A percentile compares a stretch with the other conserved stretches of the same genome.
phyloP scores from a whole-genome alignment of 2,797 vertebrate species.

The Pangasius sanitwongsei region DNA sequence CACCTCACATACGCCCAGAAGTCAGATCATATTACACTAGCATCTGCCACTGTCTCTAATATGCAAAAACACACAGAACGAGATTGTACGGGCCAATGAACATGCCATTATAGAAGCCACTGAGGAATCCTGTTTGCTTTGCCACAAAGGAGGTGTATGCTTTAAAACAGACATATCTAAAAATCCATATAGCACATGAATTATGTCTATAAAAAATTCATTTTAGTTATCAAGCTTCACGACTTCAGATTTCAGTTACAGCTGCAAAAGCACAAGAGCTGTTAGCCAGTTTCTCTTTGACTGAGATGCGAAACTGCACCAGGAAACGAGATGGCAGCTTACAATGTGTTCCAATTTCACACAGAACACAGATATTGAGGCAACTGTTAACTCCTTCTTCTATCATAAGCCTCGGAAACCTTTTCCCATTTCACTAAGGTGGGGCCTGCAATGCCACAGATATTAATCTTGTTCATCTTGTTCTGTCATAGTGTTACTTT shows the following conservation, averaged over 20 bases:
- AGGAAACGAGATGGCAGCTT: background rate
- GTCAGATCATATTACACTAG: constrained; percentile 35
- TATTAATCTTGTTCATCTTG: background rate
- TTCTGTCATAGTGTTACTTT: background rate
- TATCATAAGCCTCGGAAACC: background rate
- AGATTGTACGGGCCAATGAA: background rate
- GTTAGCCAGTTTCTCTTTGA: constrained; percentile 2
- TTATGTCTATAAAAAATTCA: background rate
- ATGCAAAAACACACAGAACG: constrained; percentile 7
- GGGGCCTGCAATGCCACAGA: background rate
- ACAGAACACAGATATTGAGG: background rate
- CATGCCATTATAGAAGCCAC: background rate
- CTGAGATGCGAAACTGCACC: constrained; percentile 12
- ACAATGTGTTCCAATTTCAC: background rate
- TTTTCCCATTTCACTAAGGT: background rate
- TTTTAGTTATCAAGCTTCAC: background rate
- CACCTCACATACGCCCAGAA: background rate
- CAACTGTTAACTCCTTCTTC: background rate
- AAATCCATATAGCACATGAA: background rate
- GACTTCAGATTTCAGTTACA: background rate
- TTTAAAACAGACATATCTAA: background rate
- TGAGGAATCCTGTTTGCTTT: background rate
- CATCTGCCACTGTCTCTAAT: constrained; percentile 6
- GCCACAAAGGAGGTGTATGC: background rate
- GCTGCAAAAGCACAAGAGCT: constrained; percentile 5